phyloP scores from a whole-genome alignment of 1,140 invertebrate species.

The Cotesia glomerata region DNA sequence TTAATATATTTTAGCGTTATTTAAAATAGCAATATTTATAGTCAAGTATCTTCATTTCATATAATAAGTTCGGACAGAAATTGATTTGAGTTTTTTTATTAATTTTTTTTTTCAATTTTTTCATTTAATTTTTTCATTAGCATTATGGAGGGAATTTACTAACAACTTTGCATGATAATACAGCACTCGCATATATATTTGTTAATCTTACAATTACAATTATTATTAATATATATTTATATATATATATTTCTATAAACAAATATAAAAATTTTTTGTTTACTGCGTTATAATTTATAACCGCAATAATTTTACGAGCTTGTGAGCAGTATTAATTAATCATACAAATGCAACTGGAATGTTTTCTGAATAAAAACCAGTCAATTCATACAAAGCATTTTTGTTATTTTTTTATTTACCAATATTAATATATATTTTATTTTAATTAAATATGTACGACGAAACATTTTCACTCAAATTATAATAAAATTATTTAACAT shows the following conservation, averaged over 20 bases:
- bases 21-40: slow-evolving; percentile 40
- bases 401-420: background rate
- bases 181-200: slow-evolving; percentile 47
- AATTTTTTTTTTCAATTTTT: slow-evolving; percentile 24
- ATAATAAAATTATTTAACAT: too few relatives aligned
- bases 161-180: slow-evolving; percentile 55
- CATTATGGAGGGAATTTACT: slow-evolving; percentile 62
- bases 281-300: slow-evolving; percentile 24
- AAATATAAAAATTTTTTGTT: slow-evolving; percentile 57
- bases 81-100: slow-evolving; percentile 41
- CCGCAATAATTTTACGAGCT: slow-evolving; percentile 3
- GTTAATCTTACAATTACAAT: too few relatives aligned
- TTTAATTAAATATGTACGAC: background rate
- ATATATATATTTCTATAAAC: slow-evolving; percentile 48
- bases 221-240: too few relatives aligned
- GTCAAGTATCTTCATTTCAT: slow-evolving; percentile 7
- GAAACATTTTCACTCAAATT: slow-evolving; percentile 11
- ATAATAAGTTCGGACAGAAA: slow-evolving; percentile 55
- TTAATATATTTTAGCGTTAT: slow-evolving; percentile 45
- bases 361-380: slow-evolving; percentile 10
- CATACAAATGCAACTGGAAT: slow-evolving; percentile 33
- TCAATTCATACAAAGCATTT: background rate
- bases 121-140: slow-evolving; percentile 34
- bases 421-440: background rate
- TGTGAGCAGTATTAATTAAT: slow-evolving; percentile 8